Percentiles rank a stretch among this genome's conserved stretches.
Conservation (phyloP, 37 sponge, comb jelly and placozoan genomes). For the Chondrosia reniformis region DNA sequence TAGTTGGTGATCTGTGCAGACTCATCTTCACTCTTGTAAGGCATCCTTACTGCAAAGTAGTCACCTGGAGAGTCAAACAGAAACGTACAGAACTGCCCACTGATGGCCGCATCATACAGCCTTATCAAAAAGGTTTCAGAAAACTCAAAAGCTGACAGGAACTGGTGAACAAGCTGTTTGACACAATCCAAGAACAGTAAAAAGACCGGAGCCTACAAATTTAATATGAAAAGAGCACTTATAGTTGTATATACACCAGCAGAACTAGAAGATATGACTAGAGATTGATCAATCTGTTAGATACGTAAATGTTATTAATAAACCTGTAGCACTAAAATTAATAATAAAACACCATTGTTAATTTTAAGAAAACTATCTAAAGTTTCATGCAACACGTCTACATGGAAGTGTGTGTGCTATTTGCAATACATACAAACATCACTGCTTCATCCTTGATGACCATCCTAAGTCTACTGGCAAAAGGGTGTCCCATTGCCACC, state of each 20-base stretch:
- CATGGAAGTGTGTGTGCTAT: background rate
- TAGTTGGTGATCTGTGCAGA: constrained; percentile 26
- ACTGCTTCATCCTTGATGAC: too few species aligned
- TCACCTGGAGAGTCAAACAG: constrained; percentile 76
- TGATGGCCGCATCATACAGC: constrained; percentile 43
- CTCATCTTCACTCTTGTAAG: constrained; percentile 25
- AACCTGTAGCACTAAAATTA: too few species aligned
- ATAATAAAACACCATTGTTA: too few species aligned
- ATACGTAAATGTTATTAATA: too few species aligned
- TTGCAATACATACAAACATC: constrained; percentile 12
- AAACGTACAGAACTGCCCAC: constrained; percentile 84
- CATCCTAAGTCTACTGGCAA: constrained; percentile 46
- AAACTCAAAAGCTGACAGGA: constrained; percentile 93
- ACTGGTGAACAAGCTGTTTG: constrained; percentile 83
- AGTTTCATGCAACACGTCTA: too few species aligned
- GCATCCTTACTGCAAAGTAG: background rate
- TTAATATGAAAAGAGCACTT: too few species aligned
- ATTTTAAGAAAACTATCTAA: too few species aligned
- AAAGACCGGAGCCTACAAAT: constrained; percentile 82
- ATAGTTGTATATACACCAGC: too few species aligned
- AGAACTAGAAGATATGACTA: too few species aligned
- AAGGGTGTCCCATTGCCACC: constrained; percentile 91
- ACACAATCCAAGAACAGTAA: constrained; percentile 94
- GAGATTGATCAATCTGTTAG: too few species aligned
- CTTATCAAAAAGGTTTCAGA: constrained; percentile 74